These are phyloP conservation scores for Lipotes vexillifer DNA, from an alignment of 2,113 vertebrate genomes.

Conservation along the genomic window DNA sequence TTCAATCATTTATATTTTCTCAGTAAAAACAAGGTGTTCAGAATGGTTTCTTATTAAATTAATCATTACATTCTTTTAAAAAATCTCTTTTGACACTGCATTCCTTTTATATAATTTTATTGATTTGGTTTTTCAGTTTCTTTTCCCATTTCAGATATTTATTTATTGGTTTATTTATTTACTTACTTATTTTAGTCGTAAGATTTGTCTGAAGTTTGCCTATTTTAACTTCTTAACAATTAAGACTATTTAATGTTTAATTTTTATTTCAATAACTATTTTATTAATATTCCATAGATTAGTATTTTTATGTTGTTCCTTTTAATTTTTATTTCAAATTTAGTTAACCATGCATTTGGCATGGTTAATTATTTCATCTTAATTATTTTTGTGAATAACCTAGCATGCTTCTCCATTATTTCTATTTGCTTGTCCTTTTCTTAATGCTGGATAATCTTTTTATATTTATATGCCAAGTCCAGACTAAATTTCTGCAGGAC, in stretches of 20 bases:
- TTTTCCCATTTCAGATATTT: neutral
- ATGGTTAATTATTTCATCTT: neutral
- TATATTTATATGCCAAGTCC: neutral
- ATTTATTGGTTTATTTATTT: neutral
- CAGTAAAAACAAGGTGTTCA: neutral
- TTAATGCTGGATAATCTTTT: neutral
- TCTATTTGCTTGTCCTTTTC: neutral
- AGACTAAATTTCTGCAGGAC: neutral
- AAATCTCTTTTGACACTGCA: neutral
- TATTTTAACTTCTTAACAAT: neutral
- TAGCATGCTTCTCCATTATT: neutral
- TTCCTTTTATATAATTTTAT: neutral
- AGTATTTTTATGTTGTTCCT: neutral
- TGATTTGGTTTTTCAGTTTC: neutral
- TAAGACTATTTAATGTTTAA: neutral
- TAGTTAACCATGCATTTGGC: neutral
- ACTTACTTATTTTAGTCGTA: neutral
- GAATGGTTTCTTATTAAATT: neutral
- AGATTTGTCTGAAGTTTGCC: neutral
- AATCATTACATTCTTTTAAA: neutral
- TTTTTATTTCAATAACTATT: neutral
- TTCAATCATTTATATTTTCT: neutral
- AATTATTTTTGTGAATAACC: neutral
- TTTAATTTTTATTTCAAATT: neutral
- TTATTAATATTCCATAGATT: neutral